Percentiles rank a stretch among this genome's conserved stretches.
phyloP scores from a whole-genome alignment of 2,797 vertebrate species.

The Calcarius lapponicus region DNA sequence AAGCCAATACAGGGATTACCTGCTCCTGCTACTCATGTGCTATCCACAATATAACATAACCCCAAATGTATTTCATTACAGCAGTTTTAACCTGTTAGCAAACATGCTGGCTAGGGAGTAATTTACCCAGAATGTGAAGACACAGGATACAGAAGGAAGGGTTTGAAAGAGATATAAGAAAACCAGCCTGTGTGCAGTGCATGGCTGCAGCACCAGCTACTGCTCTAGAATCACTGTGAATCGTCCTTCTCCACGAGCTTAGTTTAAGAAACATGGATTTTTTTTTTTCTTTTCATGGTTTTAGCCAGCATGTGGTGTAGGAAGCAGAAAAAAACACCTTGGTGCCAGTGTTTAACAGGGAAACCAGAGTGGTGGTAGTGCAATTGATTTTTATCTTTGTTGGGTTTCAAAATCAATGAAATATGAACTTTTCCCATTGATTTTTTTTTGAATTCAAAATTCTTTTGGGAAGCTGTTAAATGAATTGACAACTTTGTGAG shows the following conservation, averaged over 20 bases:
- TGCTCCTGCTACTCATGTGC: background rate
- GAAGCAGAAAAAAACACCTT: background rate
- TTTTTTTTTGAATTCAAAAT: constrained; percentile 9
- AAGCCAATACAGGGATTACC: background rate
- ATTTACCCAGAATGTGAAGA: background rate
- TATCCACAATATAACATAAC: background rate
- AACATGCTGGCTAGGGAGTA: background rate
- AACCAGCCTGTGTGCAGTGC: accelerated
- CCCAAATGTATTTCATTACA: background rate
- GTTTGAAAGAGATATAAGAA: background rate
- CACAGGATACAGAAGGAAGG: background rate
- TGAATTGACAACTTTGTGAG: constrained; percentile 3
- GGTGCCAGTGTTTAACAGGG: background rate
- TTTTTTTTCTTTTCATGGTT: background rate
- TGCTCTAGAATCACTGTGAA: background rate
- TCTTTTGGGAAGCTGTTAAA: constrained; percentile 35
- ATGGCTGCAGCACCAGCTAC: background rate
- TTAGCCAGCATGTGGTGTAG: background rate
- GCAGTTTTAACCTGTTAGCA: background rate
- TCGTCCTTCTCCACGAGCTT: background rate
- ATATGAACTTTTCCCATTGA: constrained; percentile 24
- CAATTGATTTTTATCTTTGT: constrained; percentile 35
- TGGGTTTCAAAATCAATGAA: constrained; percentile 44
- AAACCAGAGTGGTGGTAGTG: background rate
- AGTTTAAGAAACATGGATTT: background rate